Conservation (phyloP, 2,888 invertebrate genomes). For the Drosophila neotestacea region DNA sequence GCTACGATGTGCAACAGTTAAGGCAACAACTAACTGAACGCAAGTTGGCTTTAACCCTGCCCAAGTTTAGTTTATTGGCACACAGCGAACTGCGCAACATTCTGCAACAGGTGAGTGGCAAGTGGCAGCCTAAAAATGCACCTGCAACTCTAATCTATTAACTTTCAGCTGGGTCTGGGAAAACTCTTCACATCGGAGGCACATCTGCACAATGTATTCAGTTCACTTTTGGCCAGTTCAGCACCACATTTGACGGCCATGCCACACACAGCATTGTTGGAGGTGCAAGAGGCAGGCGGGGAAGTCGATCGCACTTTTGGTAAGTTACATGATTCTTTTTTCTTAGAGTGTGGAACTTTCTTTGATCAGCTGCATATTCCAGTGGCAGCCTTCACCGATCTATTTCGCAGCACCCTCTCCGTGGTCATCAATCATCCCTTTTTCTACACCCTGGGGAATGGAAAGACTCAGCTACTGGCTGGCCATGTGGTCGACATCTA, state of each 20-base stretch:
- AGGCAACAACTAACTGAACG: conserved; percentile 84
- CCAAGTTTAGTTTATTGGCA: conserved; percentile 92
- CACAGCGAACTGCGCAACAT: conserved; percentile 87
- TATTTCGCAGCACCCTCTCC: conserved; percentile 64
- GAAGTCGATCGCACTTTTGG: conserved; percentile 49
- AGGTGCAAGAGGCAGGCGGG: conserved; percentile 59
- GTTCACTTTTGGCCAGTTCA: conserved; percentile 58
- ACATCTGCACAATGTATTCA: conserved; percentile 62
- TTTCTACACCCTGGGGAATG: conserved; percentile 66
- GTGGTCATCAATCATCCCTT: conserved; percentile 79
- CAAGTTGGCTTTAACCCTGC: conserved; percentile 89
- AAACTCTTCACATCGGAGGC: conserved; percentile 58
- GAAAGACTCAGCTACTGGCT: conserved; percentile 60
- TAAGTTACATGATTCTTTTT: conserved; percentile 36
- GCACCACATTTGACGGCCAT: conserved; percentile 66
- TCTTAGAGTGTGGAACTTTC: neutral
- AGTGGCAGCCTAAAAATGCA: neutral
- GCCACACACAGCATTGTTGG: conserved; percentile 56
- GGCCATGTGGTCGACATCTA: conserved; percentile 71
- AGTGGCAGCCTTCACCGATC: conserved; percentile 61
- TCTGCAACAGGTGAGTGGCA: conserved; percentile 87
- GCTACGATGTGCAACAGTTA: conserved; percentile 86
- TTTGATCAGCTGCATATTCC: conserved; percentile 40
- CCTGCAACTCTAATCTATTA: neutral
- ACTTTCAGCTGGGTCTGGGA: conserved; percentile 57